Conservation (phyloP, 2,797 vertebrate species). For the Pelodytes ibericus region DNA sequence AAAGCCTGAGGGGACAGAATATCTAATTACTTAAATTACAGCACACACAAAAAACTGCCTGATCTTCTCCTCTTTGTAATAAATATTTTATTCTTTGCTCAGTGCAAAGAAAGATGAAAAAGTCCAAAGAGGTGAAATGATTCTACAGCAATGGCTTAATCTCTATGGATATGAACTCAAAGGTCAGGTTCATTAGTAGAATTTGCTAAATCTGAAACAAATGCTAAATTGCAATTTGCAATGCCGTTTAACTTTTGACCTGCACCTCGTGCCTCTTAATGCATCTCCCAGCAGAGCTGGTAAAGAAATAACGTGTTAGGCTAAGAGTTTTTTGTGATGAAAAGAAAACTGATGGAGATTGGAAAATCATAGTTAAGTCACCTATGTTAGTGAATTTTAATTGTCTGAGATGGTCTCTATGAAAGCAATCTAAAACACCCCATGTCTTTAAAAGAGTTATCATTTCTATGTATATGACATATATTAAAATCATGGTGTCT, state of each 20-base stretch:
- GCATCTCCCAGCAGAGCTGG: constrained; percentile 27
- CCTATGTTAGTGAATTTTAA: no score
- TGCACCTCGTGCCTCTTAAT: constrained; percentile 51
- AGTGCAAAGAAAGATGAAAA: constrained; percentile 58
- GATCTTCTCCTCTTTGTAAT: constrained; percentile 61
- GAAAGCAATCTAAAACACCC: no score
- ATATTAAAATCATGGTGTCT: no score
- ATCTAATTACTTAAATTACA: constrained; percentile 64
- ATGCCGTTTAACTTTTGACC: constrained; percentile 62
- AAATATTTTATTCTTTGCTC: constrained; percentile 65
- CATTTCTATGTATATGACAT: no score
- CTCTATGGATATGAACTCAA: constrained; percentile 61
- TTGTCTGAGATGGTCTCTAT: no score
- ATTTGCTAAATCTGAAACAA: constrained; percentile 60
- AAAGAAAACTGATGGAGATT: not conserved
- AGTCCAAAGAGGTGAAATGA: constrained; percentile 64
- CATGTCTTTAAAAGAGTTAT: no score
- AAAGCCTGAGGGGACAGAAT: constrained; percentile 45
- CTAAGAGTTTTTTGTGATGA: not conserved
- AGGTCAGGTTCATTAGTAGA: constrained; percentile 62
- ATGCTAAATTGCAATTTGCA: constrained; percentile 59
- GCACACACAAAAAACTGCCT: constrained; percentile 55
- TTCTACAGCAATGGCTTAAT: constrained; percentile 67
- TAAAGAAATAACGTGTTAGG: constrained; percentile 35
- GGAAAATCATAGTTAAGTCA: no score